phyloP scores from a whole-genome alignment of 2,888 invertebrate genomes.

The Amphipyra tragopoginis region DNA sequence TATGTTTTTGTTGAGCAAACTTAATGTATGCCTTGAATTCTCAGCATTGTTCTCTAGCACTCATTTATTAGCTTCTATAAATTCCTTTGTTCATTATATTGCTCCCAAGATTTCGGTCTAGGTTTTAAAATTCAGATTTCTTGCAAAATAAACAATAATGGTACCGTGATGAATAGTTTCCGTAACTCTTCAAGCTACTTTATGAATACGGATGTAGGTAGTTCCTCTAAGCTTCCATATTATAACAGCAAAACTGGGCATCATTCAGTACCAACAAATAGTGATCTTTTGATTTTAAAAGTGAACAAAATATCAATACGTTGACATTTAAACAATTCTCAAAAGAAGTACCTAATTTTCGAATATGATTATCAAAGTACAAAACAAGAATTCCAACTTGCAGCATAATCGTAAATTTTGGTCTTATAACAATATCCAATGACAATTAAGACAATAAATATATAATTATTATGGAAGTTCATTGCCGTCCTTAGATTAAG shows the following conservation, averaged over 20 bases:
- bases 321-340: not conserved
- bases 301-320: not conserved
- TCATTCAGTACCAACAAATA: not conserved
- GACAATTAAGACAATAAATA: slow-evolving; percentile 20
- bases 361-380: too few relatives aligned
- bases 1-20: slow-evolving; percentile 27
- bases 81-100: slow-evolving; percentile 19
- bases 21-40: slow-evolving; percentile 16
- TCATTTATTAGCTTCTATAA: slow-evolving; percentile 2
- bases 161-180: slow-evolving; percentile 8
- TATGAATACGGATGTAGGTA: slow-evolving; percentile 10
- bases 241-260: too few relatives aligned
- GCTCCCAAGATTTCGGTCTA: not conserved
- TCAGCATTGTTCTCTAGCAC: slow-evolving; percentile 41
- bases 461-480: slow-evolving; percentile 35
- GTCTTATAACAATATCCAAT: slow-evolving; percentile 5
- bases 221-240: not conserved
- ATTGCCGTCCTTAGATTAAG: slow-evolving; percentile 27
- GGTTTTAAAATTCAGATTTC: slow-evolving; percentile 24
- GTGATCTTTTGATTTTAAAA: not conserved
- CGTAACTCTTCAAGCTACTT: slow-evolving; percentile 2
- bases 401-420: too few relatives aligned
- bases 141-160: slow-evolving; percentile 5
- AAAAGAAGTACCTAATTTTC: not conserved
- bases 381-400: too few relatives aligned